Conservation (phyloP, 2,797 vertebrate species). For the Setipinna tenuifilis region DNA sequence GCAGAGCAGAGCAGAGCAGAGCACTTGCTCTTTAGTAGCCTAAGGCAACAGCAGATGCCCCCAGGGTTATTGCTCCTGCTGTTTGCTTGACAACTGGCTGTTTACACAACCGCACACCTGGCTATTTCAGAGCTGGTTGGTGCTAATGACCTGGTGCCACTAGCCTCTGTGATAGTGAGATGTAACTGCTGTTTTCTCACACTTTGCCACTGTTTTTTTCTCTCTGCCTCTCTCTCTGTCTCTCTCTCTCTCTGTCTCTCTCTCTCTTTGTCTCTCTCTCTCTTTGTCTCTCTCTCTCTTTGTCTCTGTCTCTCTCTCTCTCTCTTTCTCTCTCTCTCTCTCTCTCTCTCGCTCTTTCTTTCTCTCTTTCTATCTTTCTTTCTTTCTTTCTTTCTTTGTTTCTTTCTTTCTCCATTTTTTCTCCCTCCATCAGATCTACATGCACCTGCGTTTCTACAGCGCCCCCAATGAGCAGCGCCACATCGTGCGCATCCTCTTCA, state of each 20-base stretch:
- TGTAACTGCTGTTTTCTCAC: neutral
- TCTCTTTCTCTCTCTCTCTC: neutral
- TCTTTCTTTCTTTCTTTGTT: neutral
- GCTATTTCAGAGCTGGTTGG: no score
- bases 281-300: constrained; percentile 27
- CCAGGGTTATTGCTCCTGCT: neutral
- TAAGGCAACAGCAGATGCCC: neutral
- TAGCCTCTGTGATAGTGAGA: no score
- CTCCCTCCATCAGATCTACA: constrained; percentile 86
- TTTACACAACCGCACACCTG: neutral
- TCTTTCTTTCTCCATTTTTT: neutral
- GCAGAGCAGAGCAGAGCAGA: constrained; percentile 5
- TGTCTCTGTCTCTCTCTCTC: no score
- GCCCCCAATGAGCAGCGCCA: constrained; percentile 94
- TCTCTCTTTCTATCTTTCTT: neutral
- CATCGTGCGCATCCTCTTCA: constrained; percentile 97
- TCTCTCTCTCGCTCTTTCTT: neutral
- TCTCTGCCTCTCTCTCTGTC: neutral
- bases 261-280: neutral
- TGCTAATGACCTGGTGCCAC: no score
- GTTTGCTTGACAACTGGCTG: neutral
- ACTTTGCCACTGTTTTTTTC: no score
- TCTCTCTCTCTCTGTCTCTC: neutral
- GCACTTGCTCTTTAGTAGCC: neutral
- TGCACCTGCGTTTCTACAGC: constrained; percentile 96